Conservation (phyloP, 2,113 vertebrate species). For the Notarius lentiginosus region DNA sequence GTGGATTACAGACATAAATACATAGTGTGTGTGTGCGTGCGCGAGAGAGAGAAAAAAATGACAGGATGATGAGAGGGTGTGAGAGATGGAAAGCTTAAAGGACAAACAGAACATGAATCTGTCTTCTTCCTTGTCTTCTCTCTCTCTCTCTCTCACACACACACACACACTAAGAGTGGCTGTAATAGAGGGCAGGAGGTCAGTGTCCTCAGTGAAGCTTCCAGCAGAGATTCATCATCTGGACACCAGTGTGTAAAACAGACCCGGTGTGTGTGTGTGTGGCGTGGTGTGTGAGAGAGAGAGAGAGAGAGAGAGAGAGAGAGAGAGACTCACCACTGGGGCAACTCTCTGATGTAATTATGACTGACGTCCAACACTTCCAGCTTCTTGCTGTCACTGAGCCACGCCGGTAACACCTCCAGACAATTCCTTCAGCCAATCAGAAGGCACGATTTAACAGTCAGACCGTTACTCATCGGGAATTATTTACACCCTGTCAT, state of each 20-base stretch:
- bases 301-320: neutral
- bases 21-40: neutral
- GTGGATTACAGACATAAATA: neutral
- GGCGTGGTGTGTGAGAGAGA: neutral
- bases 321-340: conserved; percentile 80
- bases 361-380: conserved; percentile 92
- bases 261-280: neutral
- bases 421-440: conserved; percentile 80
- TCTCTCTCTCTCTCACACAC: neutral
- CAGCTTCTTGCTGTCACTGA: conserved; percentile 89
- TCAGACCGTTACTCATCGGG: neutral
- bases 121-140: neutral
- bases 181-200: neutral
- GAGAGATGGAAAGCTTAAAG: conserved; percentile 3
- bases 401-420: conserved; percentile 90
- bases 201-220: neutral
- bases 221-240: conserved; percentile 20
- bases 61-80: neutral
- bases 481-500: neutral
- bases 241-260: neutral
- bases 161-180: neutral
- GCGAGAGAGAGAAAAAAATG: neutral
- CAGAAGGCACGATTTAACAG: neutral
- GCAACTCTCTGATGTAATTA: conserved; percentile 89
- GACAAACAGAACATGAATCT: neutral